These are phyloP conservation scores for Smutsia temminckii DNA, from an alignment of 2,797 vertebrate genomes.

Conservation along the genomic window DNA sequence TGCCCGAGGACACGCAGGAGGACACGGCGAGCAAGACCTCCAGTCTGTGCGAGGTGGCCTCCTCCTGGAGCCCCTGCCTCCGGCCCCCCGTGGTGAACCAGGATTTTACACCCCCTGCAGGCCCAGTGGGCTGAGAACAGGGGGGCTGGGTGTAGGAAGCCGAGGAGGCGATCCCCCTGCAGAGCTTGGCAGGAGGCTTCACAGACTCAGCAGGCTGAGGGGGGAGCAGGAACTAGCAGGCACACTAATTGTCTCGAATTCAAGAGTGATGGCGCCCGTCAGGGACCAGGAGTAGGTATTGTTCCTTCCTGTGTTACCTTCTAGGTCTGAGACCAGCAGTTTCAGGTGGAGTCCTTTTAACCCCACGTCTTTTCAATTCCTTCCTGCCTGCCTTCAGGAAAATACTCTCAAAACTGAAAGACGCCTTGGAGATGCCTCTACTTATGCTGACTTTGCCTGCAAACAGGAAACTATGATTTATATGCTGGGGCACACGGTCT, in stretches of 20 bases:
- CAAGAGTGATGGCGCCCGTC: background rate
- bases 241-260: background rate
- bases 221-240: background rate
- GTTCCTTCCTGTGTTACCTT: background rate
- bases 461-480: background rate
- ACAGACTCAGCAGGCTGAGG: background rate
- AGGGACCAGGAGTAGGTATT: background rate
- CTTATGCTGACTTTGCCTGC: background rate
- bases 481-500: background rate
- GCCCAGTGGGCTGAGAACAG: background rate
- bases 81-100: fast-evolving
- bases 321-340: background rate
- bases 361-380: background rate
- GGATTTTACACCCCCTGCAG: background rate
- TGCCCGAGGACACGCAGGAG: background rate
- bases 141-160: background rate
- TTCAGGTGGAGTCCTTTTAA: background rate
- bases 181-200: background rate
- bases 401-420: background rate
- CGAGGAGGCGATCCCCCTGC: background rate
- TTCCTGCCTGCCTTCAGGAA: background rate
- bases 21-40: fast-evolving
- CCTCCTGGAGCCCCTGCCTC: background rate
- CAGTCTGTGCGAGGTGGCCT: background rate
- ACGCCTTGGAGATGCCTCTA: background rate